phyloP scores from a whole-genome alignment of 2,888 invertebrate species.

The Ariolimax columbianus region DNA sequence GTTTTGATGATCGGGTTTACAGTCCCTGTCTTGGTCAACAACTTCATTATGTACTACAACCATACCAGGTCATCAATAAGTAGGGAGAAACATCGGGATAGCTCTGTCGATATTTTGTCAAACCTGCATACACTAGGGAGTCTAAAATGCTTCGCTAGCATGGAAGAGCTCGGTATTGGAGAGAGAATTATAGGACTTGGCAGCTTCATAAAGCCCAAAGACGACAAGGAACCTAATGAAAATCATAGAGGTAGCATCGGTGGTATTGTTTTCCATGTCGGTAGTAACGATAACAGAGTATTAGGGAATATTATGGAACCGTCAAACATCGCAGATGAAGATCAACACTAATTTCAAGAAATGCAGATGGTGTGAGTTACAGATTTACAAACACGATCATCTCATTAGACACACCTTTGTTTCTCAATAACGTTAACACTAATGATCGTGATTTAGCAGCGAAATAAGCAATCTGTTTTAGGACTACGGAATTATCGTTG shows the following conservation, averaged over 20 bases:
- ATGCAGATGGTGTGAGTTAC: too few relatives aligned
- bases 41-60: conserved; percentile 73
- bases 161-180: conserved; percentile 13
- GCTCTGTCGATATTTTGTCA: neutral
- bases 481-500: too few relatives aligned
- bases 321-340: neutral
- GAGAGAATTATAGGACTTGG: conserved; percentile 25
- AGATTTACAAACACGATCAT: too few relatives aligned
- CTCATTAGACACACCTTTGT: too few relatives aligned
- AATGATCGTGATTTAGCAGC: too few relatives aligned
- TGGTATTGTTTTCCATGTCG: neutral
- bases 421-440: too few relatives aligned
- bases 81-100: conserved; percentile 41
- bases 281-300: neutral
- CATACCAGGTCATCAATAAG: conserved; percentile 64
- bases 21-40: conserved; percentile 74
- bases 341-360: neutral
- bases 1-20: conserved; percentile 73
- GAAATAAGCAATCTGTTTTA: too few relatives aligned
- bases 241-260: conserved; percentile 2
- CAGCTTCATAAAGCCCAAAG: neutral
- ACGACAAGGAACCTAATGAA: neutral
- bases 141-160: neutral
- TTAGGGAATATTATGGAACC: neutral
- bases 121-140: conserved; percentile 10